Evolutionary conservation across 2,797 vertebrate species (phyloP).

Genomic region (Brachyalestes nurse): DNA sequence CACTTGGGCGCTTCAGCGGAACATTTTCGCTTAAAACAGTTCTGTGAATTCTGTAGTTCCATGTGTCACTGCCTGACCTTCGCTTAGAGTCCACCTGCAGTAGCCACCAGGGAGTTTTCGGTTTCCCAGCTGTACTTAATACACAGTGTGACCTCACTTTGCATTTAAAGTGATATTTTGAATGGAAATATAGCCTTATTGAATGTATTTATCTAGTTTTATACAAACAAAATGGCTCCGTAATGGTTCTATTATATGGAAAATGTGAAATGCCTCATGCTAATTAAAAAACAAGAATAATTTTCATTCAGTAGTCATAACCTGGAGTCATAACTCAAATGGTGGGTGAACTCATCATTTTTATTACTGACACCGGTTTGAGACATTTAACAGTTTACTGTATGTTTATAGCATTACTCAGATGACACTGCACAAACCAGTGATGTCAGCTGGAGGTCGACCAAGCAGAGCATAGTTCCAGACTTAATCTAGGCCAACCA

Average conservation of each 20-base stretch:
- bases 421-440: not conserved
- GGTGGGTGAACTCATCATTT: not conserved
- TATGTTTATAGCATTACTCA: not conserved
- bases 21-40: not conserved
- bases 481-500: not conserved
- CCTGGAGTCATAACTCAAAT: not conserved
- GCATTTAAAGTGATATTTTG: constrained; percentile 10
- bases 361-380: constrained; percentile 1
- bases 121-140: constrained; percentile 45
- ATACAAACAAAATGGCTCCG: not conserved
- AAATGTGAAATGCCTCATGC: not conserved
- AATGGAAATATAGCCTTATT: not conserved
- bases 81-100: constrained; percentile 4
- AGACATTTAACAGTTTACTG: constrained; percentile 7
- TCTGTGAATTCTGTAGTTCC: not conserved
- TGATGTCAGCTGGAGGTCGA: not conserved
- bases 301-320: not conserved
- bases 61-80: constrained; percentile 24
- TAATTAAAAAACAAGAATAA: not conserved
- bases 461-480: not conserved
- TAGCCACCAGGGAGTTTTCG: constrained; percentile 37
- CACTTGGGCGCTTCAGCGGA: not conserved
- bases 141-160: constrained; percentile 28
- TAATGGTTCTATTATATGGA: not conserved
- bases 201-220: not conserved